Evolutionary conservation across 2,113 vertebrate species (phyloP), one percentile per base, ranked within the genome.

Genomic region (Melanerpes formicivorus): DNA sequence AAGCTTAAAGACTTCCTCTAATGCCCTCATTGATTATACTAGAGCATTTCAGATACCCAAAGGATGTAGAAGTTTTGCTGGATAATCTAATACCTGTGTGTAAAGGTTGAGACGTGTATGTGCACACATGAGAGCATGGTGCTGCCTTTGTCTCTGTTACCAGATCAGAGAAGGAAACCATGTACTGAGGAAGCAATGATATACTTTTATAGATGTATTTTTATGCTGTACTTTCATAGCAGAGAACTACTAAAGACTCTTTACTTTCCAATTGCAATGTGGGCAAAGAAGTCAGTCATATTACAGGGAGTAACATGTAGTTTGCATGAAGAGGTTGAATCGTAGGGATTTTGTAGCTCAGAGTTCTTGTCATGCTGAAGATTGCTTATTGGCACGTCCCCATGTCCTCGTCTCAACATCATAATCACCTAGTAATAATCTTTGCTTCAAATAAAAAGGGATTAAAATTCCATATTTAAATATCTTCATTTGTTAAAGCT

Each of bases 1-100:
- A 93, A 93, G 87, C 79, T 95, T 87, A 93, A 95, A 94, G 59
- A 77, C 55, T 92, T 94, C 95, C 69, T 34, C 42, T 90, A 95
- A 90, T 85, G 65, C 52, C 16, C 37, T 95, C 71, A 84, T 70
- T 77, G 52, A 62, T 91, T 97, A 90, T 91, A 55, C 18, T 8
- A 87, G 55, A 81, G 42, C 54, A 87, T 59, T 91, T 93, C 70
- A 88, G 48, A 80, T n/a, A 56, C 32, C 9, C 26, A 66, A 73
- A 79, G 9, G 67, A 84, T 62, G 71, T 5, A 69, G 79, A 88
- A 23, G 9, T 71, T 90, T 80, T 85, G 11, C 66, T 85, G 19
- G 89, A 87, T 80, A 84, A 30, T 83, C 26, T 27, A 67, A 93
- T 77, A 66, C 22, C 25, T 63, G 22, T 30, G 2, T 84, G 25